Evolutionary conservation across 2,797 vertebrate genomes (phyloP).

Genomic region (Ibycter americanus): DNA sequence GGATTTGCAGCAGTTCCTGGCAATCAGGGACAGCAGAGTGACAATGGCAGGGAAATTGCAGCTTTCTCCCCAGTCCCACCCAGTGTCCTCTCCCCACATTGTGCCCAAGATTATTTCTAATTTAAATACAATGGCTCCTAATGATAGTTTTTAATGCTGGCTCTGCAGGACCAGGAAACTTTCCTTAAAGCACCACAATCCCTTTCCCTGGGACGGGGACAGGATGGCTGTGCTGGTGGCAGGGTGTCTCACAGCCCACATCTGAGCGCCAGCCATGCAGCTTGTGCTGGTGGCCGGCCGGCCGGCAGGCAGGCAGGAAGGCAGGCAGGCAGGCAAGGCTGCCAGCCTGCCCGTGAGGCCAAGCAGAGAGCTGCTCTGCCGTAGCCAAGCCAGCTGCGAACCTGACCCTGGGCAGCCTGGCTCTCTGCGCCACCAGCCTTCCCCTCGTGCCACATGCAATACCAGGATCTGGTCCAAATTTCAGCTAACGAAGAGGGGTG

Average conservation of each 20-base stretch:
- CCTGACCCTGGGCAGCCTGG: not conserved
- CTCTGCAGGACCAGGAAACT: conserved; percentile 35
- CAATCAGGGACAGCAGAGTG: conserved; percentile 60
- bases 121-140: conserved; percentile 76
- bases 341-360: not conserved
- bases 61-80: conserved; percentile 71
- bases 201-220: not conserved
- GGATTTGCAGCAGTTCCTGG: conserved; percentile 55
- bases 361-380: not conserved
- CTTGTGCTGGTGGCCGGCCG: too few species aligned
- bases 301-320: too few species aligned
- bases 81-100: conserved; percentile 58
- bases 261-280: not conserved
- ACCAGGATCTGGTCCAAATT: not conserved
- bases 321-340: not conserved
- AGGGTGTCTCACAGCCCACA: not conserved
- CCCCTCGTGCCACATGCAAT: fast-evolving
- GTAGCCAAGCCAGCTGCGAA: not conserved
- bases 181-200: not conserved
- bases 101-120: conserved; percentile 74
- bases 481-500: not conserved
- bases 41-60: conserved; percentile 73
- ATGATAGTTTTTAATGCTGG: conserved; percentile 64
- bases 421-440: not conserved
- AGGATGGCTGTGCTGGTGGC: not conserved